Percentiles rank a stretch among this genome's conserved stretches.
phyloP scores from a whole-genome alignment of 2,797 vertebrate genomes.

The Sphaeramia orbicularis region DNA sequence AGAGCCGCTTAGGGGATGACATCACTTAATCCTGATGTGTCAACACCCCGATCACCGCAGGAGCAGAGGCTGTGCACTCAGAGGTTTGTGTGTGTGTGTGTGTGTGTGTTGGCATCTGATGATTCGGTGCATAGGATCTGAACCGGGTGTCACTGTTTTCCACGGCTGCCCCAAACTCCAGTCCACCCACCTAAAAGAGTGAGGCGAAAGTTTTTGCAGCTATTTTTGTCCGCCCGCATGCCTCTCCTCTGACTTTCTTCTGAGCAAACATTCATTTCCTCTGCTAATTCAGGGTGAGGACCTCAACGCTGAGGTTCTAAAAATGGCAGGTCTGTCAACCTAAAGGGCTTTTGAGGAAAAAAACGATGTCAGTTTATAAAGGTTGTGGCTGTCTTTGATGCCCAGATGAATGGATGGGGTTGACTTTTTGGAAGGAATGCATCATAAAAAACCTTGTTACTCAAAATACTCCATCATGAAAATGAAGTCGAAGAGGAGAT shows the following conservation, averaged over 20 bases:
- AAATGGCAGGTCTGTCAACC: conserved; percentile 36
- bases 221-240: conserved; percentile 69
- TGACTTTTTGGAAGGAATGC: conserved; percentile 24
- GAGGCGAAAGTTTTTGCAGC: conserved; percentile 51
- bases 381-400: conserved; percentile 28
- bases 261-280: conserved; percentile 68
- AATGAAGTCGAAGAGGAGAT: conserved; percentile 5
- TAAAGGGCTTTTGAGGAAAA: conserved; percentile 36
- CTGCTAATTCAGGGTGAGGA: conserved; percentile 34
- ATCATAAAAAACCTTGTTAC: neutral
- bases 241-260: conserved; percentile 50
- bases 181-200: conserved; percentile 62
- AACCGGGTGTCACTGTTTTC: conserved; percentile 74
- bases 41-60: conserved; percentile 47
- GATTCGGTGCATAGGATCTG: conserved; percentile 17
- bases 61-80: conserved; percentile 14
- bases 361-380: conserved; percentile 30
- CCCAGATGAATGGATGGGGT: conserved; percentile 28
- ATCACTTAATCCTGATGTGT: conserved; percentile 73
- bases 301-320: conserved; percentile 53
- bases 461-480: conserved; percentile 26
- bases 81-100: conserved; percentile 11
- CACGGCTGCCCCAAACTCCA: conserved; percentile 26
- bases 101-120: neutral
- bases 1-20: conserved; percentile 72